Conservation (phyloP, 2,797 vertebrate species). For the Neosilurus hyrtlii region DNA sequence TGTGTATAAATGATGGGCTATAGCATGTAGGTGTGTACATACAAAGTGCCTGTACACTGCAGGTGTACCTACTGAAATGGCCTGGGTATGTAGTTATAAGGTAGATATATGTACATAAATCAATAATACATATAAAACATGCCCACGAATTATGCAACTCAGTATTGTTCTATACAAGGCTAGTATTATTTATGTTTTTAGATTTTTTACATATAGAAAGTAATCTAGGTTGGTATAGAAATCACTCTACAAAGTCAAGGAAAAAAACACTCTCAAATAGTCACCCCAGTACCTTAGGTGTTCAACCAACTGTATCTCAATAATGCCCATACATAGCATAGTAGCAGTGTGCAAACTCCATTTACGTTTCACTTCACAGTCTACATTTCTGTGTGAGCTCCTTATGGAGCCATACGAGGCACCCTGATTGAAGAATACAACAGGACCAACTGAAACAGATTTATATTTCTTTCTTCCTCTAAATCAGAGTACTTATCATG, state of each 20-base stretch:
- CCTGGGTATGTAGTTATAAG: neutral
- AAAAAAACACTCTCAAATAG: neutral
- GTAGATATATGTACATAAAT: neutral
- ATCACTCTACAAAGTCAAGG: neutral
- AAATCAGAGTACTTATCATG: neutral
- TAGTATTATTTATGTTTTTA: neutral
- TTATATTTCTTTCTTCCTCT: conserved; percentile 23
- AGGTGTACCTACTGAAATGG: neutral
- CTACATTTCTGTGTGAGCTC: neutral
- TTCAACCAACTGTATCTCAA: neutral
- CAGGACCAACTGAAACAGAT: conserved; percentile 9
- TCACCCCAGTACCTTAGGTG: neutral
- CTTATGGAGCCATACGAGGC: neutral
- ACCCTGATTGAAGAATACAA: conserved; percentile 1
- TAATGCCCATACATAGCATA: conserved; percentile 13
- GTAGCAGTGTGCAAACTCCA: conserved; percentile 25
- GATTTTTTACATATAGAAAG: neutral
- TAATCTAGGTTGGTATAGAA: conserved; percentile 1
- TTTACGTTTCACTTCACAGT: conserved; percentile 1
- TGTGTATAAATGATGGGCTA: neutral
- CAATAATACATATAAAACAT: neutral
- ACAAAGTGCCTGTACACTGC: neutral
- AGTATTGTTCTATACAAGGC: neutral
- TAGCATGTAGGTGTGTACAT: neutral
- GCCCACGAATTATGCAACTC: neutral